Conservation (phyloP, 2,797 vertebrate species). For the Gallinago nigripennis region DNA sequence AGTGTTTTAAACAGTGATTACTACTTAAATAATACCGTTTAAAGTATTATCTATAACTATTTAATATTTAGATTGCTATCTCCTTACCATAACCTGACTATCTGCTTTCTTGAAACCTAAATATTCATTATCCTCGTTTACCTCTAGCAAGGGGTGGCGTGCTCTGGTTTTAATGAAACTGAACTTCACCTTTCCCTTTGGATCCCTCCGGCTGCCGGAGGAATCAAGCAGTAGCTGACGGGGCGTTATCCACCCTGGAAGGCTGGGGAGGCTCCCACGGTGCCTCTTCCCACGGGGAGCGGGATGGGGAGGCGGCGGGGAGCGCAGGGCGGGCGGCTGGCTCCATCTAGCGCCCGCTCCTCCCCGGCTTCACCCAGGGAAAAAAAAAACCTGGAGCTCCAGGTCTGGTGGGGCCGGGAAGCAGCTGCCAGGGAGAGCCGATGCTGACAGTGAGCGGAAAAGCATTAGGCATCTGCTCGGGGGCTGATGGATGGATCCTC, state of each 20-base stretch:
- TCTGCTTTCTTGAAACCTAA: fast-evolving
- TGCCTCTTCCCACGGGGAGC: background rate
- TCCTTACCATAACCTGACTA: background rate
- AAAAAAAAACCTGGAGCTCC: background rate
- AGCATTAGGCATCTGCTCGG: fast-evolving
- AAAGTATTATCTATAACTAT: background rate
- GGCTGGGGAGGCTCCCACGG: background rate
- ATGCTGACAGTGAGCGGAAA: background rate
- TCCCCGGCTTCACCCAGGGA: background rate
- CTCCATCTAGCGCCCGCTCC: background rate
- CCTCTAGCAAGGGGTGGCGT: fast-evolving
- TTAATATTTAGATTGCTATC: background rate
- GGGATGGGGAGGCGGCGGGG: background rate
- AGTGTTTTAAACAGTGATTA: background rate
- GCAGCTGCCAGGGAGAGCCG: background rate
- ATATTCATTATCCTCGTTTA: fast-evolving
- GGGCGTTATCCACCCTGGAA: no score
- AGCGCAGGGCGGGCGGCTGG: background rate
- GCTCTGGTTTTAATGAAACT: background rate
- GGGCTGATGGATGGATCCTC: background rate
- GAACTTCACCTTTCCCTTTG: background rate
- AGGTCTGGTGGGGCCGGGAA: background rate
- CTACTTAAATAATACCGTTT: background rate
- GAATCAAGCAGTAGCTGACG: fast-evolving
- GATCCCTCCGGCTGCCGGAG: background rate